Conservation (phyloP, 2,113 vertebrate species). For the Podarcis cretensis region DNA sequence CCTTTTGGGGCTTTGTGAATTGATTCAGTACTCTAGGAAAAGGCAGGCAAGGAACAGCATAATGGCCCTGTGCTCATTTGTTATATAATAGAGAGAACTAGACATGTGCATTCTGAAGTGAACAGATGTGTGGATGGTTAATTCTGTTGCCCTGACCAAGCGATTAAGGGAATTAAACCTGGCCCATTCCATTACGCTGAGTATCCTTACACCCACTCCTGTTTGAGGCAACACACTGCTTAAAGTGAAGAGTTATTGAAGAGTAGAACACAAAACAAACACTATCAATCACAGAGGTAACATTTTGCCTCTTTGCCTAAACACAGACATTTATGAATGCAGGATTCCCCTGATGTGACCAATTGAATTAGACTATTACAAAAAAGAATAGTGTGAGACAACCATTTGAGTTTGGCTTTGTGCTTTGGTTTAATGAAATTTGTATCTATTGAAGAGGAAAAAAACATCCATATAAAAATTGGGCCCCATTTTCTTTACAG, state of each 20-base stretch:
- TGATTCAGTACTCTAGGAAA: slow-evolving; percentile 35
- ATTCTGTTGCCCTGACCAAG: slow-evolving; percentile 79
- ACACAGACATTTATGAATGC: slow-evolving; percentile 54
- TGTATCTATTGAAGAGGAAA: slow-evolving; percentile 49
- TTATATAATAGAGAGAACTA: slow-evolving; percentile 64
- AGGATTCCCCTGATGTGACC: slow-evolving; percentile 49
- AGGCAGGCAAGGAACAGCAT: slow-evolving; percentile 37
- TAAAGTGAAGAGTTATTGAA: slow-evolving; percentile 71
- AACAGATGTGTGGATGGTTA: slow-evolving; percentile 81
- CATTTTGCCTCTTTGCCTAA: slow-evolving; percentile 69
- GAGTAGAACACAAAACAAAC: slow-evolving; percentile 70
- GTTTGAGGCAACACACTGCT: slow-evolving; percentile 65
- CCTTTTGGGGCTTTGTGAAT: slow-evolving; percentile 2
- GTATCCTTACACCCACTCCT: slow-evolving; percentile 72
- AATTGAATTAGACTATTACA: slow-evolving; percentile 60
- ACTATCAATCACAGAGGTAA: slow-evolving; percentile 72
- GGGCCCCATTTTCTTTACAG: slow-evolving; percentile 28
- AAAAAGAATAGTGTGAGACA: slow-evolving; percentile 48
- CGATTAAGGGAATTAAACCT: slow-evolving; percentile 83
- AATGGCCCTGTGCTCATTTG: slow-evolving; percentile 52
- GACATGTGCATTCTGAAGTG: slow-evolving; percentile 54
- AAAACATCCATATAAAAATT: slow-evolving; percentile 36
- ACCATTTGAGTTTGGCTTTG: slow-evolving; percentile 49
- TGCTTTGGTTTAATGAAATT: slow-evolving; percentile 58
- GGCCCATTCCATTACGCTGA: slow-evolving; percentile 77